Base-by-base conservation (phyloP, 2,113 vertebrate genomes). In the Syrmaticus mikado region DNA sequence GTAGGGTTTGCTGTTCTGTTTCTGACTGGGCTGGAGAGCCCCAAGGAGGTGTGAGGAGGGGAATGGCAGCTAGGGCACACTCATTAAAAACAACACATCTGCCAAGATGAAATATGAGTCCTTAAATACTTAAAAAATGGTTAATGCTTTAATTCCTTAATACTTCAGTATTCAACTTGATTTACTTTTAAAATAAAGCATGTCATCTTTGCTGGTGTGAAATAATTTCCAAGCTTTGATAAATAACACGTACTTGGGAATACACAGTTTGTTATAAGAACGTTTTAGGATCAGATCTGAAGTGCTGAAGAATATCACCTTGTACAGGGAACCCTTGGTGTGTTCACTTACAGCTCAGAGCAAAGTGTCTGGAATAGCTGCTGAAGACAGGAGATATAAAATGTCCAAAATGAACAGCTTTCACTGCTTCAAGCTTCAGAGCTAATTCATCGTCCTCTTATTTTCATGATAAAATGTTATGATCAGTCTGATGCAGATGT, bases 361-460 rank as follows among this genome's bases (percentile, higher is more conserved):
- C 20, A 15, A 14, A 2, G 0, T 0, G 0, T 46, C 43, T 62
- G 3, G 20, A 74, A 32, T 1, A 2, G n/a, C 55, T 87, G 10
- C 67, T 64, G 68, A 80, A 87, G 46, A 25, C 28, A 64, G 52
- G 46, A 87, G 57, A 64, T 64, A 43, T 64, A n/a, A 57, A 10
- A 10, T 8, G 15, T 45, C 17, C 24, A 20, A 71, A 93, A 74
- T 25, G 20, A 85, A 82, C 38, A 24, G 4, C 15, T 90, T 30
- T 21, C 28, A 57, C 21, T 85, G 34, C 50, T 73, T 83, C 16
- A 9, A n/a, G 41, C 41, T 82, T 93, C 38, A 38, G 11, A 55
- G 34, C 18, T 73, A n/a, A 40, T 76, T 55, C 45, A 28, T 41
- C 19, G 2, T 55, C 34, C 2, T 57, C 27, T 85, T 85, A 13